Percentiles rank a stretch among this genome's conserved stretches.
phyloP scores from a whole-genome alignment of 2,888 invertebrate genomes.

The Diadegma fenestrale region DNA sequence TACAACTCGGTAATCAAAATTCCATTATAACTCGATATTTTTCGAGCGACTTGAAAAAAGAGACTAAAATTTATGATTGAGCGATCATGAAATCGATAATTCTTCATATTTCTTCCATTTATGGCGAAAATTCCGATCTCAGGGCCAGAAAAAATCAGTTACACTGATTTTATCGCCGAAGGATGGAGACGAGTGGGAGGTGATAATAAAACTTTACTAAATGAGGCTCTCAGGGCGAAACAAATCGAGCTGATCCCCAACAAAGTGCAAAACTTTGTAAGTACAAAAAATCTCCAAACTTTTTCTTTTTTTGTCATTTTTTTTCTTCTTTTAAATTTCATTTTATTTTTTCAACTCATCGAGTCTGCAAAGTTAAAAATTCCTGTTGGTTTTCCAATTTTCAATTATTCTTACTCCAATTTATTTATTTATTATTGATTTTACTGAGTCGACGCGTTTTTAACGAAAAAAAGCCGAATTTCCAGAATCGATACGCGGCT shows the following conservation, averaged over 20 bases:
- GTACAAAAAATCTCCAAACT: slow-evolving; percentile 39
- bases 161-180: slow-evolving; percentile 88
- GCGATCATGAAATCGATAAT: background rate
- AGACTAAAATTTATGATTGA: background rate
- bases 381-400: too few species aligned
- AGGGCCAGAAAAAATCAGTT: slow-evolving; percentile 87
- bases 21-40: background rate
- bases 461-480: too few species aligned
- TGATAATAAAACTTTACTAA: slow-evolving; percentile 79
- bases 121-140: slow-evolving; percentile 5
- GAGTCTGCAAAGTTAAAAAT: too few species aligned
- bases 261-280: slow-evolving; percentile 77
- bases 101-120: background rate
- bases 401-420: too few species aligned
- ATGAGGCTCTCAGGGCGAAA: slow-evolving; percentile 87
- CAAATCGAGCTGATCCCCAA: slow-evolving; percentile 89
- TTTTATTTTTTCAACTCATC: too few species aligned
- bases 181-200: slow-evolving; percentile 88
- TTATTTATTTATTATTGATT: too few species aligned
- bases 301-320: too few species aligned
- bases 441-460: too few species aligned
- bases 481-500: too few species aligned
- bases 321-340: too few species aligned
- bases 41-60: too few species aligned
- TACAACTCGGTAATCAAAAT: slow-evolving; percentile 86